A percentile compares a stretch with the other conserved stretches of the same genome.
Conservation (phyloP, 2,113 vertebrate genomes). For the Tyto alba region DNA sequence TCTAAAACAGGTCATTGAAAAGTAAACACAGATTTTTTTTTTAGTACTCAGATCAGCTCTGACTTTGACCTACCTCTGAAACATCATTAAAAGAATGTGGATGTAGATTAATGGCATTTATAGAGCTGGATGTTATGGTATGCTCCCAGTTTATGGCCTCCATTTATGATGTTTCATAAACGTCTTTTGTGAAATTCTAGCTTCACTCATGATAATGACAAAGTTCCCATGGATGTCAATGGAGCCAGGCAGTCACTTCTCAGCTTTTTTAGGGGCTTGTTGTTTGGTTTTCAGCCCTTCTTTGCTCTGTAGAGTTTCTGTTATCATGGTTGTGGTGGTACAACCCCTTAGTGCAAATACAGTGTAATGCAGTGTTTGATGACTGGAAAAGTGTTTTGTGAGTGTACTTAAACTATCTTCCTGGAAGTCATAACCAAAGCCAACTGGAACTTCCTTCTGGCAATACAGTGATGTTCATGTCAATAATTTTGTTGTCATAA, state of each 20-base stretch:
- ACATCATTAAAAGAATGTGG: neutral
- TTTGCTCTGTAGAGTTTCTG: neutral
- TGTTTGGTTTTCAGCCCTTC: neutral
- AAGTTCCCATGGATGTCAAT: neutral
- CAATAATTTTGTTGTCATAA: neutral
- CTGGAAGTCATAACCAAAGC: neutral
- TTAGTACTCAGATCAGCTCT: neutral
- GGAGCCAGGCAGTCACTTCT: neutral
- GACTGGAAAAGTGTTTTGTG: neutral
- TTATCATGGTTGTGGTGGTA: neutral
- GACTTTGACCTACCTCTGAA: neutral
- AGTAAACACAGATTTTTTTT: neutral
- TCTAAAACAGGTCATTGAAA: neutral
- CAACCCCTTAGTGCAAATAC: neutral
- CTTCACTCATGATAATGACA: neutral
- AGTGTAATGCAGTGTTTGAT: neutral
- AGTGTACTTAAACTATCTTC: neutral
- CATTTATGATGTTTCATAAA: neutral
- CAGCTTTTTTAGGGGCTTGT: neutral
- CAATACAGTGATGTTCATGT: neutral
- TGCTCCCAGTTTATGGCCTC: neutral
- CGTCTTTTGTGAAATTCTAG: neutral
- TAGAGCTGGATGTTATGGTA: neutral
- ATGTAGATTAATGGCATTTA: neutral
- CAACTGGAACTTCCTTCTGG: neutral